Evolutionary conservation across 2,113 vertebrate species (phyloP).

Genomic region (Steatornis caripensis): DNA sequence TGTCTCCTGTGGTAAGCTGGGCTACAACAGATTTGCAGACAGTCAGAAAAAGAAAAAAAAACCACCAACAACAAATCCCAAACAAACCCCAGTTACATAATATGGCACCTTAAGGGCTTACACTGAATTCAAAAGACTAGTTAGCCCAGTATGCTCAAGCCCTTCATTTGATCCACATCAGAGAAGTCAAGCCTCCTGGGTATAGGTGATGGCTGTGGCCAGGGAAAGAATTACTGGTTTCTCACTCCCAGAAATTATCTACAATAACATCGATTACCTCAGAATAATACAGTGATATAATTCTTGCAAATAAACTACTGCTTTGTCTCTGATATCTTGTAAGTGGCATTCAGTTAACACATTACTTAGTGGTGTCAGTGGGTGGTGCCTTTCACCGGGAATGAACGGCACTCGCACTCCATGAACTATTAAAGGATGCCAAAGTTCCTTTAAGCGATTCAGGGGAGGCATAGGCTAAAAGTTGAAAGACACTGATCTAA

Average conservation of each 20-base stretch:
- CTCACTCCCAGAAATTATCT: neutral
- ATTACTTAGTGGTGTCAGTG: neutral
- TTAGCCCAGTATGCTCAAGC: neutral
- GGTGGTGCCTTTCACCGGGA: neutral
- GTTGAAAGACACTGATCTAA: neutral
- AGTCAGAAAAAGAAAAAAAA: neutral
- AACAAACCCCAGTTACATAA: neutral
- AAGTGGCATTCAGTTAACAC: neutral
- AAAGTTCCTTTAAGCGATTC: neutral
- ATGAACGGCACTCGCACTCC: neutral
- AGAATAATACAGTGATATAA: neutral
- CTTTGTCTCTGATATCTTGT: neutral
- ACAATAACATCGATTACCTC: fast-evolving
- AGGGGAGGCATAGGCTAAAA: neutral
- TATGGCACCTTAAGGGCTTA: neutral
- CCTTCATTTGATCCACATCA: neutral
- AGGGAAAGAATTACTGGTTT: neutral
- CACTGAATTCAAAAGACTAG: neutral
- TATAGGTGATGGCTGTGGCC: neutral
- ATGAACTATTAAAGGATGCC: neutral
- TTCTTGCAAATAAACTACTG: neutral
- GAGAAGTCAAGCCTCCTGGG: neutral
- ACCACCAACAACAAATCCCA: neutral
- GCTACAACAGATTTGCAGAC: neutral
- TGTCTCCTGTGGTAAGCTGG: neutral